Evolutionary conservation across 2,113 vertebrate species (phyloP).

Genomic region (Turdus rufiventris): DNA sequence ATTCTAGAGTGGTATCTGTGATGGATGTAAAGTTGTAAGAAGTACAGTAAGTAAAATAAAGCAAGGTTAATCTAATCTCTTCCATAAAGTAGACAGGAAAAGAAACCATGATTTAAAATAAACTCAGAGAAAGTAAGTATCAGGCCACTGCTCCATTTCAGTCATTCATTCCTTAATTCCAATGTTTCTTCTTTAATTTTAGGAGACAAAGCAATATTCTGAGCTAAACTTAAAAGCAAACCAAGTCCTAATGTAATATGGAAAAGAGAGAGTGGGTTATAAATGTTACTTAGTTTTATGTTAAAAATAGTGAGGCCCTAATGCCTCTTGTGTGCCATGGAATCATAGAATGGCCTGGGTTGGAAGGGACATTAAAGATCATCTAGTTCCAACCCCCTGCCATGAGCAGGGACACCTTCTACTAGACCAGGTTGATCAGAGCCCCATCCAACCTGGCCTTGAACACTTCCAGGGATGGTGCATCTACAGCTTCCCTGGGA

Average conservation of each 20-base stretch:
- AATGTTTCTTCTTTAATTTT: background rate
- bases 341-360: background rate
- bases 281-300: background rate
- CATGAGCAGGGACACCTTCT: background rate
- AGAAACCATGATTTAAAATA: background rate
- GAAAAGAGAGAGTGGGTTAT: slow-evolving; percentile 44
- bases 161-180: background rate
- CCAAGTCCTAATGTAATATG: slow-evolving; percentile 48
- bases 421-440: background rate
- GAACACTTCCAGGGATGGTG: background rate
- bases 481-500: background rate
- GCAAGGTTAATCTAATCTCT: background rate
- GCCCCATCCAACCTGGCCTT: background rate
- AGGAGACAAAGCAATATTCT: slow-evolving; percentile 58
- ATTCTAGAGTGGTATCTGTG: background rate
- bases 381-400: background rate
- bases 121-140: background rate
- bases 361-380: background rate
- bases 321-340: background rate
- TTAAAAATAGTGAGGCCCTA: background rate
- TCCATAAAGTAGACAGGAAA: background rate
- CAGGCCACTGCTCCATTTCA: background rate
- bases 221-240: slow-evolving; percentile 60
- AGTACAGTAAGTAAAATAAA: background rate
- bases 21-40: background rate